phyloP scores from a whole-genome alignment of 2,113 vertebrate genomes.

The Taxidea taxus region DNA sequence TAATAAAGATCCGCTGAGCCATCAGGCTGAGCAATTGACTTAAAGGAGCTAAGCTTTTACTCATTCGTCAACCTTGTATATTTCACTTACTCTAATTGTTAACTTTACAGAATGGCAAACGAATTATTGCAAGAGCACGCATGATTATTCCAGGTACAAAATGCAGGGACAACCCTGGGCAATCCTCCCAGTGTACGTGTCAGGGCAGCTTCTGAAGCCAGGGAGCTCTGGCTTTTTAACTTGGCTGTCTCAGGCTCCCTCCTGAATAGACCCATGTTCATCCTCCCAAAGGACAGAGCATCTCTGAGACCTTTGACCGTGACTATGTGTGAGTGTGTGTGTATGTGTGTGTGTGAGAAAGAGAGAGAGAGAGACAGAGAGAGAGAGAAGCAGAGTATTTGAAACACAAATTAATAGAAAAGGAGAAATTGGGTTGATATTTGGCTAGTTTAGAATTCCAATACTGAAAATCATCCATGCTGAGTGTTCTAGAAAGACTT shows the following conservation, averaged over 20 bases:
- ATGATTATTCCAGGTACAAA: conserved; percentile 30
- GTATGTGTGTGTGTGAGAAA: neutral
- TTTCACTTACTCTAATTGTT: conserved; percentile 35
- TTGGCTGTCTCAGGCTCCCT: neutral
- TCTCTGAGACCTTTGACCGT: neutral
- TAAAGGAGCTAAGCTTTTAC: conserved; percentile 12
- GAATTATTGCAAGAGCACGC: neutral
- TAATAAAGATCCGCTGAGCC: conserved; percentile 18
- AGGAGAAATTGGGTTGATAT: neutral
- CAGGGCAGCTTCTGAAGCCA: neutral
- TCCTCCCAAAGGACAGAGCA: neutral
- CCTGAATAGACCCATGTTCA: neutral
- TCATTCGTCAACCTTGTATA: neutral
- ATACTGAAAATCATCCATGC: neutral
- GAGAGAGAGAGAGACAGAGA: no score
- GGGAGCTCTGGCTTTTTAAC: neutral
- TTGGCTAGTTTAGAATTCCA: conserved; percentile 8
- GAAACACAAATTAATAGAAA: neutral
- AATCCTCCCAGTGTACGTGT: neutral
- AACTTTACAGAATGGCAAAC: conserved; percentile 27
- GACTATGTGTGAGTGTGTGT: neutral
- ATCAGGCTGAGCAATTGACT: conserved; percentile 23
- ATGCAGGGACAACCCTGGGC: neutral
- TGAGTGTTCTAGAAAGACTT: conserved; percentile 25
- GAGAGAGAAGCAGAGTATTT: neutral